These are phyloP conservation scores for Distichodus sexfasciatus DNA, from an alignment of 2,797 vertebrate genomes.

Conservation along the genomic window DNA sequence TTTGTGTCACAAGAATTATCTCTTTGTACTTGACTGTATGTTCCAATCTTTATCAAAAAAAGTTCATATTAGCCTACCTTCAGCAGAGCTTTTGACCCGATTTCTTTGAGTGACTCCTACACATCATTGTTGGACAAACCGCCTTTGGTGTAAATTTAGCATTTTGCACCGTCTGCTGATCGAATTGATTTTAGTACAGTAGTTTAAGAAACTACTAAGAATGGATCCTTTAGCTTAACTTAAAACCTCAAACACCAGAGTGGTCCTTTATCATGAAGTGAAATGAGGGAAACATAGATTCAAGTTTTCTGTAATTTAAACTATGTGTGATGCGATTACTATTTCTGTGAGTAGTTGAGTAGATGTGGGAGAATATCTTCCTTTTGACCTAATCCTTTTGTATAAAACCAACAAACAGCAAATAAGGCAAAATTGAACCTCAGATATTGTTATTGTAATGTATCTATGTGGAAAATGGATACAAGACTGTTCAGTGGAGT, in stretches of 20 bases:
- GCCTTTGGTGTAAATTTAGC: slow-evolving; percentile 10
- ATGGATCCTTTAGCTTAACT: slow-evolving; percentile 23
- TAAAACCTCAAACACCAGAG: slow-evolving; percentile 38
- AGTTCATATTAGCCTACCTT: neutral
- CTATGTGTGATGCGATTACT: slow-evolving; percentile 43
- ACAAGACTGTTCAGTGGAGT: slow-evolving; percentile 94
- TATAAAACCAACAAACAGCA: slow-evolving; percentile 81
- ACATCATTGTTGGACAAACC: slow-evolving; percentile 25
- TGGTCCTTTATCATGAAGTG: slow-evolving; percentile 5
- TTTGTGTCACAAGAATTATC: slow-evolving; percentile 67
- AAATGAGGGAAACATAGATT: slow-evolving; percentile 48
- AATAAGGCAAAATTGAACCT: slow-evolving; percentile 90
- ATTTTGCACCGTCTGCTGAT: slow-evolving; percentile 64
- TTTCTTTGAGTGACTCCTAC: neutral
- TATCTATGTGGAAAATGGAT: slow-evolving; percentile 94
- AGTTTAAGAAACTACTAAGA: slow-evolving; percentile 18
- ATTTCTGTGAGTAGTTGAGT: slow-evolving; percentile 49
- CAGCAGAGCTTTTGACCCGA: neutral
- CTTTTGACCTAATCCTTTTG: slow-evolving; percentile 81
- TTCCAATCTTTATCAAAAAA: neutral
- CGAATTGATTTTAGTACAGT: slow-evolving; percentile 60
- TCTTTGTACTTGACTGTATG: slow-evolving; percentile 56
- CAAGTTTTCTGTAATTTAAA: slow-evolving; percentile 62
- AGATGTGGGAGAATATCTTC: slow-evolving; percentile 81
- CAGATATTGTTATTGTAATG: slow-evolving; percentile 90